Conservation (phyloP, 2,888 invertebrate genomes). For the Blera fallax region DNA sequence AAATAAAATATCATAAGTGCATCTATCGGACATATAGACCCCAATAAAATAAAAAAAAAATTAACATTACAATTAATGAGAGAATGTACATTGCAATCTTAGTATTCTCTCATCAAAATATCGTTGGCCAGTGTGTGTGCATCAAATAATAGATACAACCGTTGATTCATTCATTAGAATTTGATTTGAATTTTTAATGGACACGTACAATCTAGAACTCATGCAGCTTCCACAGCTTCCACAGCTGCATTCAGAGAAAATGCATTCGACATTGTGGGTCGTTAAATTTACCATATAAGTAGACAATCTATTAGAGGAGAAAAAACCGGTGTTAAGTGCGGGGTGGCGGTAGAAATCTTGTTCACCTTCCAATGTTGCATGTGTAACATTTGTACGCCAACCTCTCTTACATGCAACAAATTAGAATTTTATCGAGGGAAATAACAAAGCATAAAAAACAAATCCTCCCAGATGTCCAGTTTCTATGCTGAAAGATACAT, state of each 20-base stretch:
- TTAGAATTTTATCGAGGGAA: constrained; percentile 34
- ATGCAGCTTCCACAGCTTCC: too few species aligned
- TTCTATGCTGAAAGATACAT: constrained; percentile 22
- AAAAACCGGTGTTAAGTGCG: background rate
- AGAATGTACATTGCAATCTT: background rate
- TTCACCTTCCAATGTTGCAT: constrained; percentile 70
- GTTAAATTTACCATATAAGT: constrained; percentile 63
- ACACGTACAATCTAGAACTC: background rate
- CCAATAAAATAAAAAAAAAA: constrained; percentile 48
- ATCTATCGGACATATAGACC: constrained; percentile 42
- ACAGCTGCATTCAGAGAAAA: background rate
- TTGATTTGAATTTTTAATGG: constrained; percentile 62
- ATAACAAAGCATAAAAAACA: background rate
- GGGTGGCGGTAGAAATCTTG: constrained; percentile 34
- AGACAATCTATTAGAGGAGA: background rate
- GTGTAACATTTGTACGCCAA: constrained; percentile 13
- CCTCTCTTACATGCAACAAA: constrained; percentile 25
- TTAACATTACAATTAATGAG: background rate
- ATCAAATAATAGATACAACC: constrained; percentile 1
- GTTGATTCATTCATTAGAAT: constrained; percentile 65
- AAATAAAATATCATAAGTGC: constrained; percentile 45
- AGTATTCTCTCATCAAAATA: too few species aligned
- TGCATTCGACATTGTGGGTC: constrained; percentile 25
- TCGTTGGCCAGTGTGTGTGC: background rate
- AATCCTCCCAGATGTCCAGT: constrained; percentile 35